Base-by-base conservation (phyloP, 2,888 invertebrate species). In the Harpagoxenus sublaevis region DNA sequence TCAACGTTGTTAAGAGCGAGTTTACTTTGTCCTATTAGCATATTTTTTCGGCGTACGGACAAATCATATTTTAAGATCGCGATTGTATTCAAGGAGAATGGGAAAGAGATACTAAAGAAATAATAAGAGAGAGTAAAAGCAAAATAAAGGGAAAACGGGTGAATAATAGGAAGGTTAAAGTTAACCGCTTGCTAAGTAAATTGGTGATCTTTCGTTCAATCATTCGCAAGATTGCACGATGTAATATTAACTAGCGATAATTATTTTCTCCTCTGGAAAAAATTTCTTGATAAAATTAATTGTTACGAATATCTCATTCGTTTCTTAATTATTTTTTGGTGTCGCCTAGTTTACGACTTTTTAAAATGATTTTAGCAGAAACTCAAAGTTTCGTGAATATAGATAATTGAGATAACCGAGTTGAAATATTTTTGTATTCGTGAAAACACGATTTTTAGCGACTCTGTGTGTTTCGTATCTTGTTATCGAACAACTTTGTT, bases 51-150 rank as follows among this genome's bases (percentile, higher is more conserved):
- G 79, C 79, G 79, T 60, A 60, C 2, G 77, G 79, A 81, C 79
- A 81, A 81, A 81, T 79, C 79, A 48, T 73, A 79, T 74, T 57
- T 57, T 79, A 73, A 79, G 74, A 57, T 75, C 15, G 75, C 75
- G 23, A 39, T 39, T 28, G 35, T 74, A 60, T 62, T 73, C 35
- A 75, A 60, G 35, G 9, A 60, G 42, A 57, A 60, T 45, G 39
- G 35, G 15, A 73, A 79, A 79, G 79, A 42, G 18, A 62, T 60
- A 18, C 18, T 66, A 48, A 45, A 48, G 66, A 48, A 66, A 6
- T 45, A 35, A 35, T 48, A 75, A 60, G 75, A 74, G 60, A 48
- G 45, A 71, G 2, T 48, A 51, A 55, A 74, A 79, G 35, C 57
- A 81, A 35, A 73, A 73, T 73, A 45, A 48, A 60, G 35, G 42